Base-by-base conservation (phyloP, 1,140 invertebrate species). In the Nomia melanderi region DNA sequence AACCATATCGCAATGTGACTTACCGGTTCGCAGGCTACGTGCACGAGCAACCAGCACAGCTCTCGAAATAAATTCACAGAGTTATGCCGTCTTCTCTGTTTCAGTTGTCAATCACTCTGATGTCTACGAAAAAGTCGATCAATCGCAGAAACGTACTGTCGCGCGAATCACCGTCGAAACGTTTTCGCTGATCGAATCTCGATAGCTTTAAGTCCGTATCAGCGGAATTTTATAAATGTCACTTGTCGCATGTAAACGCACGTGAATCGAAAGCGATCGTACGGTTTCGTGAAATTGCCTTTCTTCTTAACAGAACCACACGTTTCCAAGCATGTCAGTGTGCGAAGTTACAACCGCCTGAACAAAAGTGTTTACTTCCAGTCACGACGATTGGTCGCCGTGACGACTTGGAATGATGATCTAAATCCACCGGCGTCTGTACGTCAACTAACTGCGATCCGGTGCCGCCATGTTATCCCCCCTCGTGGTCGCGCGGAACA, bases 381-480 rank as follows among this genome's bases (percentile, higher is more conserved):
- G 14, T 50, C 54, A 17, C 20, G 8, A 47, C n/a, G 31, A 36
- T 9, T 20, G 8, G 36, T 60, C 31, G 23, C 36, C 9, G 12
- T 20, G 3, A 31, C 17, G 23, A 20, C 29, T n/a, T 20, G 0
- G 17, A 41, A 59, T 14, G 17, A 71, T 4, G 56, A 71, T 60
- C 57, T 25, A 54, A 36, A 59, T 33, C 41, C 59, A 54, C 57
- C 57, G 67, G 66, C 33, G 66, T 71, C 47, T 14, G 54, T 44
- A 31, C 41, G 71, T 71, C 75, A 36, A 77, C 75, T 77, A 63
- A 77, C 75, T 57, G 57, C 66, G 57, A 53, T 71, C 57, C 31
- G 29, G 57, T 36, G 23, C 57, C 75, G 74, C 74, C 74, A 77
- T 77, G 41, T 60, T 77, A 70, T 39, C 66, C 74, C 64, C 31